Evolutionary conservation across 1,140 invertebrate species (phyloP), one percentile per base, ranked within the genome.

Genomic region (Sminthurinus signatus): DNA sequence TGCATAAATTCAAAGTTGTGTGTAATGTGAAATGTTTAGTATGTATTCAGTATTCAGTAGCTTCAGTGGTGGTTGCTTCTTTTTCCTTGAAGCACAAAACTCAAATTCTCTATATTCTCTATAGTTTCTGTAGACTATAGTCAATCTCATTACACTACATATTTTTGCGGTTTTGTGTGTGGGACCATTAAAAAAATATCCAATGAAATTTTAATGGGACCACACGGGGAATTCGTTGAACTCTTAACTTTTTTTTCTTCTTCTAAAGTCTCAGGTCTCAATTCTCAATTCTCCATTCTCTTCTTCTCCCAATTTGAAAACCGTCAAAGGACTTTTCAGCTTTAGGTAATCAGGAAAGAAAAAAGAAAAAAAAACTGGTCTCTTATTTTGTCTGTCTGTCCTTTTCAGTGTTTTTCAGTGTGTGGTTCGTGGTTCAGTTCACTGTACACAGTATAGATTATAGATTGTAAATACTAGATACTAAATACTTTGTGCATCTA

Each of bases 141-240:
- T 28, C 19, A n/a, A 52, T 52, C 50, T 52, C 50, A 52, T 52
- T 52, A 52, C 27, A 39, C 36, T 8, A 10, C 36, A 8, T 5
- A 27, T 52, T 14, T 14, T 52, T 52, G 50, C 50, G 50, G 50
- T 52, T 52, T 52, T 52, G 50, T 14, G 50, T 14, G 27, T 14
- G 14, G 21, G 23, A 52, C 25, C 50, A 14, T 27, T 52, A 27
- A 52, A 52, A 52, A 52, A 10, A 52, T 52, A 17, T 52, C 50
- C 50, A 52, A 52, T 25, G 50, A 52, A 52, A 52, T 14, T 52
- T 52, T 52, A 52, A 52, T 52, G 50, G 50, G 50, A 52, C 50
- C 50, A 52, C 50, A 52, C 50, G 50, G 50, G 50, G 50, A 52
- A 52, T 8, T 52, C 50, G 50, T 52, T 52, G 50, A 52, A 27